Evolutionary conservation across 2,113 vertebrate genomes (phyloP).

Genomic region (Sylvietta virens): DNA sequence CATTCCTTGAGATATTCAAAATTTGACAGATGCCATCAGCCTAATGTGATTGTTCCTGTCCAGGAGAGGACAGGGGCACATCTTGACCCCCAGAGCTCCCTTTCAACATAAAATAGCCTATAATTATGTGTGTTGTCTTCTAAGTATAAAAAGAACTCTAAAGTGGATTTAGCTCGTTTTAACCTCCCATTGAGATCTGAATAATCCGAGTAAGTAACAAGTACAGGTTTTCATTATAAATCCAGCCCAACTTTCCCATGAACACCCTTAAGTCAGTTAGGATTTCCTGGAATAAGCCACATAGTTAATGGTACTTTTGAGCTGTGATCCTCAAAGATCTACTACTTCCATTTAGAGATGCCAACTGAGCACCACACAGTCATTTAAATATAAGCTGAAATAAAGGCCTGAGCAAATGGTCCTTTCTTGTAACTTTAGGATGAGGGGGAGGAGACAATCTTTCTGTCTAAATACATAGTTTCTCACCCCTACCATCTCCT

Average conservation of each 20-base stretch:
- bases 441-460: neutral
- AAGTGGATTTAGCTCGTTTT: neutral
- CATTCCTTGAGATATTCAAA: neutral
- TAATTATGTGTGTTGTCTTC: neutral
- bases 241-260: neutral
- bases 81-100: neutral
- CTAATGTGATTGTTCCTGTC: neutral
- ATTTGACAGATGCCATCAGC: neutral
- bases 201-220: neutral
- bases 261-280: neutral
- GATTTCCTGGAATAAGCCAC: neutral
- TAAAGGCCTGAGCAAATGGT: neutral
- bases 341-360: neutral
- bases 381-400: conserved; percentile 11
- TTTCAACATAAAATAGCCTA: neutral
- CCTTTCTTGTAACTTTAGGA: neutral
- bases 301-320: neutral
- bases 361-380: neutral
- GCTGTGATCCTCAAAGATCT: neutral
- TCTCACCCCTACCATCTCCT: neutral
- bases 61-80: accelerated
- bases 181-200: neutral
- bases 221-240: neutral
- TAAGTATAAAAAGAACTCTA: neutral
- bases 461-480: neutral